phyloP scores from a whole-genome alignment of 2,888 invertebrate species.

The Rutpela maculata region DNA sequence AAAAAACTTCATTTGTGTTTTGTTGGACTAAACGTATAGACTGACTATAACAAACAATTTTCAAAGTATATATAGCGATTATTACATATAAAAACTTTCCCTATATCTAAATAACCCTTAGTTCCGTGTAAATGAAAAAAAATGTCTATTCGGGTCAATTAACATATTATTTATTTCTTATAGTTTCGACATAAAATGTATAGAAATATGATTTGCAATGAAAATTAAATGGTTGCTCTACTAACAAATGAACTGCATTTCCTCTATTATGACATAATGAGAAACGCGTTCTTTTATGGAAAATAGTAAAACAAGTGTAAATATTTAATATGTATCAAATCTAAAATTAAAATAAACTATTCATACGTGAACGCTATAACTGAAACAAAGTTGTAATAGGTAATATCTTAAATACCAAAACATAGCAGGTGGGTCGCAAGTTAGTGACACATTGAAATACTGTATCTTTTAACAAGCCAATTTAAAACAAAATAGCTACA shows the following conservation, averaged over 20 bases:
- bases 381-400: too few species aligned
- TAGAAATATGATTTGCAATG: slow-evolving; percentile 12
- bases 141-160: slow-evolving; percentile 45
- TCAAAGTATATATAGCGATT: slow-evolving; percentile 50
- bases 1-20: slow-evolving; percentile 54
- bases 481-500: too few species aligned
- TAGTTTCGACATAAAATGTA: slow-evolving; percentile 28
- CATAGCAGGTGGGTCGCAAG: background rate
- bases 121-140: slow-evolving; percentile 53
- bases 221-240: slow-evolving; percentile 12
- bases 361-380: background rate
- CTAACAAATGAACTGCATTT: slow-evolving; percentile 31
- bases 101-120: slow-evolving; percentile 45
- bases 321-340: background rate
- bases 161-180: slow-evolving; percentile 5
- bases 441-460: too few species aligned
- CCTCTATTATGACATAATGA: slow-evolving; percentile 30
- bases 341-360: background rate
- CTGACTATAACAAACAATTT: slow-evolving; percentile 36
- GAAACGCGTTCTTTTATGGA: background rate
- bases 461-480: too few species aligned
- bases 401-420: background rate
- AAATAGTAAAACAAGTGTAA: background rate
- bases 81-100: slow-evolving; percentile 48
- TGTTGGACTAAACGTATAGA: slow-evolving; percentile 17